A percentile compares a stretch with the other conserved stretches of the same genome.
Conservation (phyloP, 1,140 invertebrate genomes). For the Arctopsyche grandis region DNA sequence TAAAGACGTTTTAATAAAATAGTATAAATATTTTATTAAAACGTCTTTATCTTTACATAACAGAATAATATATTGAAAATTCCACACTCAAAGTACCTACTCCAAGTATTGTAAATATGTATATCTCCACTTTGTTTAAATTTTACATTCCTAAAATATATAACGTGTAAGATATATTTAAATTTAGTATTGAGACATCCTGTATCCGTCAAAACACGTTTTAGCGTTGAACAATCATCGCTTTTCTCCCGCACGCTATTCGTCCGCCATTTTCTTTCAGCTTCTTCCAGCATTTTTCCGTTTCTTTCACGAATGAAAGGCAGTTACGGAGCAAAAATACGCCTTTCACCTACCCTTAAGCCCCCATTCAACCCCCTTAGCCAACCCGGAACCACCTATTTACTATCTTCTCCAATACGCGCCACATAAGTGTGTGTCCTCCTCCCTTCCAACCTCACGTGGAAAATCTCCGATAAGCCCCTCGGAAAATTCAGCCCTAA, state of each 20-base stretch:
- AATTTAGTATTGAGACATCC: too few relatives aligned
- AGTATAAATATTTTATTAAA: too few relatives aligned
- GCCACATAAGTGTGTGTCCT: constrained; percentile 17
- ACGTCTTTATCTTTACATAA: too few relatives aligned
- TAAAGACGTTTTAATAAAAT: too few relatives aligned
- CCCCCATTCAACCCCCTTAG: constrained; percentile 18
- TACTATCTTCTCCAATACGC: constrained; percentile 46
- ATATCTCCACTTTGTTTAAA: too few relatives aligned
- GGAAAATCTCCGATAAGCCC: constrained; percentile 28
- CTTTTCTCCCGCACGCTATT: background rate
- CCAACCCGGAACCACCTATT: constrained; percentile 46
- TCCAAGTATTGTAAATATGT: too few relatives aligned
- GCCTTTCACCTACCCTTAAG: constrained; percentile 19
- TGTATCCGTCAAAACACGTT: too few relatives aligned
- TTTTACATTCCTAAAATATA: too few relatives aligned
- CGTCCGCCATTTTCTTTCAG: constrained; percentile 40
- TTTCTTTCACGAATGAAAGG: constrained; percentile 32
- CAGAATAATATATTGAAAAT: too few relatives aligned
- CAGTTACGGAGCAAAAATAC: constrained; percentile 1
- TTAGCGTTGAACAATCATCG: background rate
- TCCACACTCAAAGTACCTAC: too few relatives aligned
- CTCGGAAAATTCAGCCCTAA: background rate
- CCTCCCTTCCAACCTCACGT: constrained; percentile 5
- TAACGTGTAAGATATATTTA: too few relatives aligned
- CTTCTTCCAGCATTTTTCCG: constrained; percentile 32